phyloP scores from a whole-genome alignment of 2,113 vertebrate species.

The Lates calcarifer region DNA sequence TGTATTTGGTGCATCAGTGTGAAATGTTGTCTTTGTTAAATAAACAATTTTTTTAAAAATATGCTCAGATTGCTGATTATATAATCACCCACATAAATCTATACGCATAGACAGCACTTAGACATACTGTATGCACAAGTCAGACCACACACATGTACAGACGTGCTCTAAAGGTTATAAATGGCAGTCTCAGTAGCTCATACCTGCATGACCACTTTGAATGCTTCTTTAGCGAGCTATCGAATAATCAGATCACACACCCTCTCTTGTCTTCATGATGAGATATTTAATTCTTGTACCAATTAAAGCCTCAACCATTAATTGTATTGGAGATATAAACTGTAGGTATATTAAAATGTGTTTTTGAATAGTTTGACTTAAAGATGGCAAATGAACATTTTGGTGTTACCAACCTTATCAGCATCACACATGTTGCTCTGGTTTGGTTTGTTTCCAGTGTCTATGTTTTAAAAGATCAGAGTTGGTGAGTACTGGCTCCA shows the following conservation, averaged over 20 bases:
- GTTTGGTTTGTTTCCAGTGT: too few species aligned
- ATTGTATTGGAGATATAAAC: not conserved
- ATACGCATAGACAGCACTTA: not conserved
- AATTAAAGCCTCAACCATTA: not conserved
- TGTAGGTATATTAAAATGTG: too few species aligned
- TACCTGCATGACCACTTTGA: not conserved
- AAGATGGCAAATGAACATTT: too few species aligned
- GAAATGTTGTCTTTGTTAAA: slow-evolving; percentile 15
- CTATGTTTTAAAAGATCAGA: too few species aligned
- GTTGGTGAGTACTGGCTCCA: too few species aligned
- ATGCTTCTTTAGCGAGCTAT: not conserved
- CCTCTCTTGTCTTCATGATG: not conserved
- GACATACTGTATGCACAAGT: not conserved
- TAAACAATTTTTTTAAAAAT: slow-evolving; percentile 2
- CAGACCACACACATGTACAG: not conserved
- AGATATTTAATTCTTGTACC: not conserved
- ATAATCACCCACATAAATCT: not conserved
- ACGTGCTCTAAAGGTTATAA: too few species aligned
- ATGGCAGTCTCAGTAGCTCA: not conserved
- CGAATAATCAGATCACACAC: not conserved
- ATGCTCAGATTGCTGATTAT: not conserved
- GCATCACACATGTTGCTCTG: too few species aligned
- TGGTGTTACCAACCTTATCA: too few species aligned
- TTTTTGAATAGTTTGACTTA: too few species aligned
- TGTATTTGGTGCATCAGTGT: slow-evolving; percentile 4